Percentiles rank a stretch among this genome's conserved stretches.
Evolutionary conservation across 1,140 invertebrate species (phyloP).

Genomic region (Phymorhynchus buccinoides): DNA sequence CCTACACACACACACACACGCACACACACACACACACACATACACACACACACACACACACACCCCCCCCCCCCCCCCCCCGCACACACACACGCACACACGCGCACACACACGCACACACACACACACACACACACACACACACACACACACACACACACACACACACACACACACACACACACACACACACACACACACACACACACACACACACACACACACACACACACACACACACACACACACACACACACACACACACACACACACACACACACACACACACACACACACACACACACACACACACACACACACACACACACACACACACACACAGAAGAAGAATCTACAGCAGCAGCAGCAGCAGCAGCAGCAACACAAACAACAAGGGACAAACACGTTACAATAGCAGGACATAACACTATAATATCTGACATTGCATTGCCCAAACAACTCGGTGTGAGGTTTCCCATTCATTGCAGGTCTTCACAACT

Average conservation of each 20-base stretch:
- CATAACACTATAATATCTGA: no score
- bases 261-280: constrained; percentile 17
- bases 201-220: not conserved
- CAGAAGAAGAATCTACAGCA: not conserved
- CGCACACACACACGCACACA: no score
- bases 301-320: constrained; percentile 17
- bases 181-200: not conserved
- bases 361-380: not conserved
- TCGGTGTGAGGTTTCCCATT: no score
- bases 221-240: constrained; percentile 17
- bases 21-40: constrained; percentile 21
- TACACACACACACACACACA: no score
- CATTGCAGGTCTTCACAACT: no score
- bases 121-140: not conserved
- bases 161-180: not conserved
- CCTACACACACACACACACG: no score
- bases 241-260: constrained; percentile 17
- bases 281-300: constrained; percentile 12
- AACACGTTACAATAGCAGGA: no score
- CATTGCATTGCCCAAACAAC: no score
- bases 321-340: constrained; percentile 17
- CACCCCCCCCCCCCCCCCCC: no score
- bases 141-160: not conserved
- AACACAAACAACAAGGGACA: no score
- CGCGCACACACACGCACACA: not conserved